Conservation (phyloP, 2,113 vertebrate genomes). For the Malurus alboscapulatus region DNA sequence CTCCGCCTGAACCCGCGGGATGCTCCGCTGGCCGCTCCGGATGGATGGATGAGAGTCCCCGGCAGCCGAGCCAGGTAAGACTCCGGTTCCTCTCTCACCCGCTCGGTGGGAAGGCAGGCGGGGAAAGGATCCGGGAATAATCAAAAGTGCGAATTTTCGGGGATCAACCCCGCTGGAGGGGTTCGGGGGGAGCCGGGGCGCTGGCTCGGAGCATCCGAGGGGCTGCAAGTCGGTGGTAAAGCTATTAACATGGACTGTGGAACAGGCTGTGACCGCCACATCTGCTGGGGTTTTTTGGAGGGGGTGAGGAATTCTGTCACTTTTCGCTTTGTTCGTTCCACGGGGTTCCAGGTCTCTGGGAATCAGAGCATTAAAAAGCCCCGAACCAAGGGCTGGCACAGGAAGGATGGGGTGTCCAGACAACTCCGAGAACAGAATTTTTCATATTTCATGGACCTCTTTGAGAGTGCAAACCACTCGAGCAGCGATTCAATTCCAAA, state of each 20-base stretch:
- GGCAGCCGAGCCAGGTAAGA: constrained; percentile 66
- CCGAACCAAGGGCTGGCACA: not conserved
- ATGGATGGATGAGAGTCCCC: constrained; percentile 25
- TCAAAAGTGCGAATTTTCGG: not conserved
- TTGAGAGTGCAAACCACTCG: not conserved
- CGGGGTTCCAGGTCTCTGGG: not conserved
- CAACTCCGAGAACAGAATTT: not conserved
- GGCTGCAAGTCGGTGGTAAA: constrained; percentile 46
- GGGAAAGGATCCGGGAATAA: accelerated
- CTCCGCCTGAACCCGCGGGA: not conserved
- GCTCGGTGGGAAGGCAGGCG: not conserved
- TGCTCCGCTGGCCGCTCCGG: not conserved
- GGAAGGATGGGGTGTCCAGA: not conserved
- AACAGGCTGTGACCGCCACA: constrained; percentile 37
- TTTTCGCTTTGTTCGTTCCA: not conserved
- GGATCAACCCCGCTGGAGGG: not conserved
- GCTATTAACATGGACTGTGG: constrained; percentile 76
- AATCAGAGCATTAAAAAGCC: not conserved
- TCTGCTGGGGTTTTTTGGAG: not conserved
- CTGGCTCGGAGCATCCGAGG: not conserved
- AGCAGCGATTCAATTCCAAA: not conserved
- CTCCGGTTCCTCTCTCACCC: no score
- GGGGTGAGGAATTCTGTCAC: not conserved
- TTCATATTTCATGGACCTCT: not conserved
- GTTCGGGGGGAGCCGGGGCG: accelerated